These are phyloP conservation scores for Axis porcinus DNA, from an alignment of 2,113 vertebrate genomes.

Conservation along the genomic window DNA sequence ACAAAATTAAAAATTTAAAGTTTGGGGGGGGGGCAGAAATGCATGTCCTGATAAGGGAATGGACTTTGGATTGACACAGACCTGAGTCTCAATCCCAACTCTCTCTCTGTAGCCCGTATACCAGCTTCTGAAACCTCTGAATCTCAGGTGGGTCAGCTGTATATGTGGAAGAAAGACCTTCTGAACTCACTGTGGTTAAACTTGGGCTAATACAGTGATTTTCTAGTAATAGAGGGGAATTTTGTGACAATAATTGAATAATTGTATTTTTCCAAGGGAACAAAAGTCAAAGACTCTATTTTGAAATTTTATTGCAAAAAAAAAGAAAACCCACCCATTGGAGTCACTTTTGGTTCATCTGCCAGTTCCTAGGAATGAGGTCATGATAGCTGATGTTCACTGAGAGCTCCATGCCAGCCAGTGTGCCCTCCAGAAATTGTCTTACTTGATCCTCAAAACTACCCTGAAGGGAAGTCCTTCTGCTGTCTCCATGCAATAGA, in stretches of 20 bases:
- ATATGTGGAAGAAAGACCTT: background rate
- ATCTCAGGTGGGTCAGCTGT: background rate
- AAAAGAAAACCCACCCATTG: background rate
- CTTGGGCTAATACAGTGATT: background rate
- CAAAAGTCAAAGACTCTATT: background rate
- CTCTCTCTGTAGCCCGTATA: background rate
- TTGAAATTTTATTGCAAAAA: conserved; percentile 14
- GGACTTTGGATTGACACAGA: background rate
- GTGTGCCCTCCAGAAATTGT: background rate
- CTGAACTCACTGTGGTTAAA: background rate
- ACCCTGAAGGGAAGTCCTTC: background rate
- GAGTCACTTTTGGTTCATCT: background rate
- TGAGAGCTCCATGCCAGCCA: background rate
- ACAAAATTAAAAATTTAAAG: background rate
- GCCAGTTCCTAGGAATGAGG: background rate
- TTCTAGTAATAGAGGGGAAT: background rate
- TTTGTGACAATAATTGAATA: background rate
- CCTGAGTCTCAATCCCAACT: background rate
- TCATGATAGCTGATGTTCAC: background rate
- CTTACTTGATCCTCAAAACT: background rate
- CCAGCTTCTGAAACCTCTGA: background rate
- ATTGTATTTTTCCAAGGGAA: background rate
- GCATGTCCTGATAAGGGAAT: background rate
- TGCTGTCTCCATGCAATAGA: background rate
- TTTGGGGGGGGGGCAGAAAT: background rate